Conservation (phyloP, 2,113 vertebrate genomes). For the Cricetomys ansorgei region DNA sequence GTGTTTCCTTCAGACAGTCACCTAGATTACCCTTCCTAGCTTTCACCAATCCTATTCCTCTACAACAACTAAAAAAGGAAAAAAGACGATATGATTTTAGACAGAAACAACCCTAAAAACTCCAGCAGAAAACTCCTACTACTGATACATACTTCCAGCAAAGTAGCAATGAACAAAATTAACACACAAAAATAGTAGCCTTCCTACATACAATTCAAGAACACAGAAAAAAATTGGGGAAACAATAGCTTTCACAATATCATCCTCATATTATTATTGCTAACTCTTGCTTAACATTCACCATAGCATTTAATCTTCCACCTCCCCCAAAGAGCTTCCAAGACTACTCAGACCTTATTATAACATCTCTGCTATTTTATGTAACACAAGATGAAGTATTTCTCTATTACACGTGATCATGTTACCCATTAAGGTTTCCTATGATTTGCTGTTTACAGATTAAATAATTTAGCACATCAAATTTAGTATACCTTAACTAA, state of each 20-base stretch:
- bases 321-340: background rate
- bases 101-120: background rate
- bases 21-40: too few relatives aligned
- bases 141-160: background rate
- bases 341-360: background rate
- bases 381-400: background rate
- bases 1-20: too few relatives aligned
- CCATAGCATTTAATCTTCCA: background rate
- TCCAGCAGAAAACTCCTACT: background rate
- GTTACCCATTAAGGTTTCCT: background rate
- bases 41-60: too few relatives aligned
- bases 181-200: background rate
- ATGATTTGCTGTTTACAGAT: background rate
- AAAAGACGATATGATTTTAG: background rate
- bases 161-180: background rate
- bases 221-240: background rate
- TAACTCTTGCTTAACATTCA: background rate
- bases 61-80: background rate
- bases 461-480: background rate
- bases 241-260: background rate
- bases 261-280: background rate
- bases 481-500: background rate
- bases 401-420: background rate
- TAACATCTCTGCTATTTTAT: background rate
- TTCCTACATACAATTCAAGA: too few relatives aligned